Evolutionary conservation across 2,888 invertebrate species (phyloP), one percentile per base, ranked within the genome.

Genomic region (Hemithea aestivaria): DNA sequence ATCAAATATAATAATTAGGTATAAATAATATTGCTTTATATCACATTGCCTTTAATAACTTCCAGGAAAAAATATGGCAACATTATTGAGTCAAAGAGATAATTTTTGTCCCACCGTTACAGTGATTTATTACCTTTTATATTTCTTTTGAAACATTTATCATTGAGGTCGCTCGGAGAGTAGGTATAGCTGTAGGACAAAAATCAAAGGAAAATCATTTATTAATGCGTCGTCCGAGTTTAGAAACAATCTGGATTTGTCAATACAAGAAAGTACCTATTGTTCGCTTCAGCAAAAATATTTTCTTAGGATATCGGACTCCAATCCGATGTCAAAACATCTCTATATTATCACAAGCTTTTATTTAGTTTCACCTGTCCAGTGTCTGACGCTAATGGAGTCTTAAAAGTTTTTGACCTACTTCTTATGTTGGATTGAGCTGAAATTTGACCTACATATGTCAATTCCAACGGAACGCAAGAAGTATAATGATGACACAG

Each of bases 111-210:
- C 20, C 36, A 35, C 27, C 33, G 39, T 40, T 42, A 25, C 39
- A 24, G 39, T 42, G 46, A 46, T 46, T 42, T 42, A 46, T 42
- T 20, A 25, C 46, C 9, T 34, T 10, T 6, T 27, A 37, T 12
- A 10, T 35, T 27, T 25, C 40, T 32, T 35, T 27, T 22, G 34
- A 31, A 39, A 36, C 12, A 27, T 26, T 28, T 16, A 33, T 29
- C 34, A 27, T 37, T 37, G 20, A 38, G 25, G 28, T 40, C 23
- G 20, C 10, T 24, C 5, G 21, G 16, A 28, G 16, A 37, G n/a
- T 11, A 22, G 20, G 10, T 27, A 12, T 7, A 23, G 21, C 5
- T 2, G 28, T 20, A 28, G 6, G 3, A 7, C 16, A 16, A 5
- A 16, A 2, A 10, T 10, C 1, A 10, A 22, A 9, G 10, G 11